Percentiles rank a stretch among this genome's conserved stretches.
Conservation (phyloP, 2,888 invertebrate genomes). For the Deroplatys truncata region DNA sequence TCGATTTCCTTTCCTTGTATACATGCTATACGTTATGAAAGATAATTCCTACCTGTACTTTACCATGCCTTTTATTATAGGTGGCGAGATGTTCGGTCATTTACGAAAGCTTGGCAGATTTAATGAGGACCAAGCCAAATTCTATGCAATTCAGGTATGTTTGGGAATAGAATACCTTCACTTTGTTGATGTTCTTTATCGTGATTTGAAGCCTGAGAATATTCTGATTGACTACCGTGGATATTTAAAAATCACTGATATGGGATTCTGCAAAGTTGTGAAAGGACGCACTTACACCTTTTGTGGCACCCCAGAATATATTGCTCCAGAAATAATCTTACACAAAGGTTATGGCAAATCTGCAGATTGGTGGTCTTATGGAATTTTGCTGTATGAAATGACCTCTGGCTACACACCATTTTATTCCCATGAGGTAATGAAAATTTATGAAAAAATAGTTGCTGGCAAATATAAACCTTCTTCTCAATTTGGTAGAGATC, state of each 20-base stretch:
- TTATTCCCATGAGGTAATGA: constrained; percentile 85
- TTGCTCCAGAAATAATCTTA: constrained; percentile 52
- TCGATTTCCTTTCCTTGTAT: constrained; percentile 19
- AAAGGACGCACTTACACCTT: constrained; percentile 17
- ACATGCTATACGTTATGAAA: constrained; percentile 22
- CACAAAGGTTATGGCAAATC: constrained; percentile 89
- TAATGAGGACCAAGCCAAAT: constrained; percentile 26
- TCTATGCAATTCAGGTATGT: constrained; percentile 29
- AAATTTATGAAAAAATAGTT: constrained; percentile 92
- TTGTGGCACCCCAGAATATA: constrained; percentile 26
- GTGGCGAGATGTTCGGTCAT: constrained; percentile 29
- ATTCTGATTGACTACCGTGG: constrained; percentile 26
- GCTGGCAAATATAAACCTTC: constrained; percentile 85
- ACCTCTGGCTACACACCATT: constrained; percentile 92
- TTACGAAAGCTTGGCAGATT: constrained; percentile 23
- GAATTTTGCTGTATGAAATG: constrained; percentile 85
- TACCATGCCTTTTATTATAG: constrained; percentile 25
- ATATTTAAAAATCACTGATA: constrained; percentile 28
- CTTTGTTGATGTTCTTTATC: constrained; percentile 23
- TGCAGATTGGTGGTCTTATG: constrained; percentile 97
- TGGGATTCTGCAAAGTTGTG: constrained; percentile 19
- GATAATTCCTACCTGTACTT: constrained; percentile 27
- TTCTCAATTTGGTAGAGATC: constrained; percentile 71
- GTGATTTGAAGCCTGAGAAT: constrained; percentile 30
- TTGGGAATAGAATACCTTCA: constrained; percentile 28